These are phyloP conservation scores for Istiophorus platypterus DNA, from an alignment of 2,113 vertebrate species.

Conservation along the genomic window DNA sequence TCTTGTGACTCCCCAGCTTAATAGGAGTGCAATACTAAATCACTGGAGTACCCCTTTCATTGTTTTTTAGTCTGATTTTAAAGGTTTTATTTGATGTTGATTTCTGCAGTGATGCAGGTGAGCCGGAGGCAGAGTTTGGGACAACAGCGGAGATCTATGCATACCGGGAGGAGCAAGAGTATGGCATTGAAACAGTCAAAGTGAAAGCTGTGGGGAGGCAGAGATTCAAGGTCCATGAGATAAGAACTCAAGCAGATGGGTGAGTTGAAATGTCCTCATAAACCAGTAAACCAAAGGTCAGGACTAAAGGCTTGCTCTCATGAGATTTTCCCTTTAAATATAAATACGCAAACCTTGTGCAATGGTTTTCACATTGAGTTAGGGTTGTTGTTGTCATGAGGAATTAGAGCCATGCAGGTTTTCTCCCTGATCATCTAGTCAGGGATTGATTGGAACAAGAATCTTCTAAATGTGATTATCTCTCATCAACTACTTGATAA, in stretches of 20 bases:
- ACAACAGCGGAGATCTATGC: constrained; percentile 98
- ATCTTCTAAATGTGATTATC: background rate
- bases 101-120: constrained; percentile 83
- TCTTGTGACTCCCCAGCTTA: background rate
- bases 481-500: background rate
- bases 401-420: constrained; percentile 2
- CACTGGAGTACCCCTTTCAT: background rate
- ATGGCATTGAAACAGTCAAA: constrained; percentile 97
- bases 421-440: background rate
- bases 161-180: constrained; percentile 95
- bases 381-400: background rate
- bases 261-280: constrained; percentile 78
- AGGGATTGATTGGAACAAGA: background rate
- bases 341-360: background rate
- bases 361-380: too few relatives aligned
- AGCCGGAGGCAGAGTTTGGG: constrained; percentile 92
- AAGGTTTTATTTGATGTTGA: background rate
- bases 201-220: constrained; percentile 97
- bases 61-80: background rate
- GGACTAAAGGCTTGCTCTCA: background rate
- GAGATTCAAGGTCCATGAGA: constrained; percentile 96
- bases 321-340: background rate
- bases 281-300: constrained; percentile 20
- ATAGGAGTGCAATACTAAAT: background rate
- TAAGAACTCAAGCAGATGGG: constrained; percentile 97